Base-by-base conservation (phyloP, 2,797 vertebrate species). In the Pempheris klunzingeri region DNA sequence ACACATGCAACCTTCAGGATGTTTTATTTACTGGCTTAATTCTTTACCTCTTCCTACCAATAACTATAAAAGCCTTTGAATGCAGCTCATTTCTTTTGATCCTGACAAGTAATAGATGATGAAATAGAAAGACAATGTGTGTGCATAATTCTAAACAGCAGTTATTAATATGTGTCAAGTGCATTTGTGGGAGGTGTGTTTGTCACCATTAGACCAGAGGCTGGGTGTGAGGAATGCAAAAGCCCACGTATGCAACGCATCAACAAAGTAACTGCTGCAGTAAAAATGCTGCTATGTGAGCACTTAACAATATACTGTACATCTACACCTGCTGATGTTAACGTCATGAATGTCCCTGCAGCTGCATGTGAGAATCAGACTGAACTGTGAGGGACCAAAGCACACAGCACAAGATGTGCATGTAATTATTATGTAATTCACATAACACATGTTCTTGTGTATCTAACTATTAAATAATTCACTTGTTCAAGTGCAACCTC, bases 121-220 rank as follows among this genome's bases (percentile, higher is more conserved):
- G 1, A 59, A 60, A 50, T 1, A 4, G 39, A 74, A 69, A 80
- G 47, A 73, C 57, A 24, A 1, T 5, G 14, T 49, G 24, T 24
- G 53, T 14, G 32, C 4, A 50, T 24, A n/a, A 34, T 4, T n/a
- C 17, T 10, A 15, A 44, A 5, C 38, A 13, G 7, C 4, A 22
- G 18, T 34, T 47, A 60, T 9, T 36, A 30, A 8, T 26, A 24
- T 39, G 58, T 50, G 47, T 10, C 11, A 55, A 57, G 61, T 4
- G 30, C 30, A 55, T 65, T 22, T 47, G 43, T 71, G 34, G 58
- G 63, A 50, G 59, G 36, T 32, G 66, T 41, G 32, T 47, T 66
- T 64, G 41, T 65, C 74, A 39, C n/a, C 39, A 59, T 49, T 17
- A 43, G 7, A 64, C n/a, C 26, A 64, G 64, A 53, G 28, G 43